phyloP scores from a whole-genome alignment of 2,888 invertebrate species.

The Nemotelus nigrinus region DNA sequence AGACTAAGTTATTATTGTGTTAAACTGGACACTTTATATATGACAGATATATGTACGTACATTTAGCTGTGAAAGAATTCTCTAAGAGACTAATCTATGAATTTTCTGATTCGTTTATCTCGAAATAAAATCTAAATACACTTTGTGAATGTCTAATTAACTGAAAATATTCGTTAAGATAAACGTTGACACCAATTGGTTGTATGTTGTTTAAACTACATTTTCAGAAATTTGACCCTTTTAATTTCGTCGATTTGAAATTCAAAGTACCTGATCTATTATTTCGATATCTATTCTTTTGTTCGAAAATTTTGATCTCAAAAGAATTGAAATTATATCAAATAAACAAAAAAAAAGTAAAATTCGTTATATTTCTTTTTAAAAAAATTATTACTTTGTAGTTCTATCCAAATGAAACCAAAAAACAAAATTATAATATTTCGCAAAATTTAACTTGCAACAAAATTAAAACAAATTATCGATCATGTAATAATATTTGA shows the following conservation, averaged over 20 bases:
- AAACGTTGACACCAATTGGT: constrained; percentile 20
- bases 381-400: constrained; percentile 35
- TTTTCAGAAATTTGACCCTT: constrained; percentile 50
- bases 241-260: constrained; percentile 40
- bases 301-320: constrained; percentile 17
- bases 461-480: constrained; percentile 20
- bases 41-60: background rate
- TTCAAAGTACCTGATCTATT: constrained; percentile 18
- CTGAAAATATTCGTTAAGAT: background rate
- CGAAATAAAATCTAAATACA: background rate
- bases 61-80: background rate
- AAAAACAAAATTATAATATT: constrained; percentile 19
- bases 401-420: constrained; percentile 12
- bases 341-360: constrained; percentile 36
- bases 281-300: background rate
- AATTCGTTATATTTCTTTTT: background rate
- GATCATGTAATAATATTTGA: constrained; percentile 33
- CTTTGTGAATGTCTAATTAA: background rate
- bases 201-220: constrained; percentile 3
- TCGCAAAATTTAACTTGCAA: constrained; percentile 9
- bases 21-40: no score
- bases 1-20: no score
- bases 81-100: constrained; percentile 19
- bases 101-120: background rate
- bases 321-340: background rate